Evolutionary conservation across 2,797 vertebrate species (phyloP).

Genomic region (Onychomys leucogaster): DNA sequence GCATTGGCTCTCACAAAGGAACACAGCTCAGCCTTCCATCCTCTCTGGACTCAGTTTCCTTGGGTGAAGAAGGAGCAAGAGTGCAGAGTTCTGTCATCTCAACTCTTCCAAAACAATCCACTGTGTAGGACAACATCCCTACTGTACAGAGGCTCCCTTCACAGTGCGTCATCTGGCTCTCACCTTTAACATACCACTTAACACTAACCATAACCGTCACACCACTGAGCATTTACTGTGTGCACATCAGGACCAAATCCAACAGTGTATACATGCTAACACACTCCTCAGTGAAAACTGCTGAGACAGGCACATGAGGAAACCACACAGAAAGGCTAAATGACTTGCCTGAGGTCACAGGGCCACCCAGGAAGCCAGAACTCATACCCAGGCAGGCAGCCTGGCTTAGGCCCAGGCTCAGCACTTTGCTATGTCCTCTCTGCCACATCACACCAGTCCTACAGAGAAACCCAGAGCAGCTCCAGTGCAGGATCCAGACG

Average conservation of each 20-base stretch:
- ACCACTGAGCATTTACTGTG: neutral
- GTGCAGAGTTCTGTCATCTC: too few relatives aligned
- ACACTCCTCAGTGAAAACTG: neutral
- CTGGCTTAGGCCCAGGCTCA: neutral
- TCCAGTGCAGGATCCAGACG: too few relatives aligned
- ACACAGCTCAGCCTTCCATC: neutral
- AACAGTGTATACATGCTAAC: neutral
- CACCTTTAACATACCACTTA: too few relatives aligned
- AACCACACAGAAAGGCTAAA: neutral
- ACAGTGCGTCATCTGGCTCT: fast-evolving
- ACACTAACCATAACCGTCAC: neutral
- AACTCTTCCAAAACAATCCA: neutral
- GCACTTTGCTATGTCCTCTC: neutral
- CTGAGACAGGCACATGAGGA: neutral
- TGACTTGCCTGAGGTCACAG: neutral
- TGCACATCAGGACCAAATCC: neutral
- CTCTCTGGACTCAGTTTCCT: neutral
- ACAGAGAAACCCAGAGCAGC: neutral
- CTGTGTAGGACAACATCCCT: neutral
- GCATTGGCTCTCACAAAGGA: neutral
- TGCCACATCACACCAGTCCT: neutral
- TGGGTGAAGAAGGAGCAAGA: neutral
- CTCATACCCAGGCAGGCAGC: neutral
- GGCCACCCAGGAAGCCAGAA: neutral
- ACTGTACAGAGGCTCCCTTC: fast-evolving